Conservation (phyloP, 2,797 vertebrate genomes). For the Urocyon cinereoargenteus region DNA sequence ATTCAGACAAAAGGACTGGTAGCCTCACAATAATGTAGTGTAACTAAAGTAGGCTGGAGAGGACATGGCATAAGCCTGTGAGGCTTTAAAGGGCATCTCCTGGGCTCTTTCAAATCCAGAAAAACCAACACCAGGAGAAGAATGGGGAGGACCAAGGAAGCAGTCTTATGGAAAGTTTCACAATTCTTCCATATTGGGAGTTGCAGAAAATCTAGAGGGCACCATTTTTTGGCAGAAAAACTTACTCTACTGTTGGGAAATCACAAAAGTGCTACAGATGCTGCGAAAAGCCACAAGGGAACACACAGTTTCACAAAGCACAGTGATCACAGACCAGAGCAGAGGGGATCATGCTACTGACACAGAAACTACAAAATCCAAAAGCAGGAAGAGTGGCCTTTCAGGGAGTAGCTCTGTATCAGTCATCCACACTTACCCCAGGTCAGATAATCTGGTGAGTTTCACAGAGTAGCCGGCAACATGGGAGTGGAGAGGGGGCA, state of each 20-base stretch:
- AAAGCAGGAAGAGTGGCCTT: not conserved
- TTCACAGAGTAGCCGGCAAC: conserved; percentile 11
- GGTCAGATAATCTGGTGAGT: not conserved
- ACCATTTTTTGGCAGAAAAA: not conserved
- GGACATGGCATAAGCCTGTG: not conserved
- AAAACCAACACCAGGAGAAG: not conserved
- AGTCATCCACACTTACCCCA: not conserved
- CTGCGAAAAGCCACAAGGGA: conserved; percentile 15
- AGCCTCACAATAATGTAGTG: not conserved
- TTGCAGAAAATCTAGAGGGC: conserved; percentile 4
- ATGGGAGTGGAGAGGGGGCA: not conserved
- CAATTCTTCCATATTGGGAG: not conserved
- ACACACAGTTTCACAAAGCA: conserved; percentile 62
- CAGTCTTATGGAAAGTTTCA: not conserved
- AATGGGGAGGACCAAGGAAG: not conserved
- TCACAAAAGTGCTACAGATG: conserved; percentile 66
- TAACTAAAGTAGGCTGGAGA: not conserved
- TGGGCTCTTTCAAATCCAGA: not conserved
- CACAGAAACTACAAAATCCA: conserved; percentile 17
- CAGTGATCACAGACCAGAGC: conserved; percentile 63
- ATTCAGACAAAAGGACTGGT: not conserved
- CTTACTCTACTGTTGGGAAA: conserved; percentile 57
- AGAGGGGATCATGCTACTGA: conserved; percentile 52
- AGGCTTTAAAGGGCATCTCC: not conserved
- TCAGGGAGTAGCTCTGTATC: not conserved